A percentile compares a stretch with the other conserved stretches of the same genome.
phyloP scores from a whole-genome alignment of 2,113 vertebrate genomes.

The Pithys albifrons region DNA sequence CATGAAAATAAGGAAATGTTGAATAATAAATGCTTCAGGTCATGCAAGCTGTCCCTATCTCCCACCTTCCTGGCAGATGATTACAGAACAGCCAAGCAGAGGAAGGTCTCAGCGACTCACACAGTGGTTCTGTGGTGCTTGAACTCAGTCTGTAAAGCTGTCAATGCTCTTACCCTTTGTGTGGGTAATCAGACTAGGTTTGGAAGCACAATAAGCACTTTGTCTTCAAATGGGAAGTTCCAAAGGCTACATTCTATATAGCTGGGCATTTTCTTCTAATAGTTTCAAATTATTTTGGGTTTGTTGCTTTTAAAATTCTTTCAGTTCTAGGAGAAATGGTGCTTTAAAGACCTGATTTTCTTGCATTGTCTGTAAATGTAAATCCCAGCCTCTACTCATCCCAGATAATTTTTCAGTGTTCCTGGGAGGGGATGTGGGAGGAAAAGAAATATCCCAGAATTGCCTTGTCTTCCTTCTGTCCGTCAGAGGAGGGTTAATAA shows the following conservation, averaged over 20 bases:
- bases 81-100: neutral
- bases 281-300: neutral
- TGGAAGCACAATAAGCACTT: neutral
- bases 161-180: neutral
- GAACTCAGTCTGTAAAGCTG: neutral
- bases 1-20: neutral
- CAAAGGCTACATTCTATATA: neutral
- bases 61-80: neutral
- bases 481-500: neutral
- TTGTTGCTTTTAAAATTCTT: neutral
- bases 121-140: neutral
- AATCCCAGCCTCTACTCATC: neutral
- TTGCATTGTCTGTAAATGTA: neutral
- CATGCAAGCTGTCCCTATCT: neutral
- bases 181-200: neutral
- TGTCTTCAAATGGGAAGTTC: neutral
- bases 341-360: neutral
- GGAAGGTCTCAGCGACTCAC: neutral
- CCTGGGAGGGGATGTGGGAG: neutral
- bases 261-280: neutral
- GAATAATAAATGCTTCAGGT: neutral
- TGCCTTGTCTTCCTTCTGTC: neutral
- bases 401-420: neutral
- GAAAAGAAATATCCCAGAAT: neutral
- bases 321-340: neutral